phyloP scores from a whole-genome alignment of 2,888 invertebrate species.

The Sceliomorpha sp. region DNA sequence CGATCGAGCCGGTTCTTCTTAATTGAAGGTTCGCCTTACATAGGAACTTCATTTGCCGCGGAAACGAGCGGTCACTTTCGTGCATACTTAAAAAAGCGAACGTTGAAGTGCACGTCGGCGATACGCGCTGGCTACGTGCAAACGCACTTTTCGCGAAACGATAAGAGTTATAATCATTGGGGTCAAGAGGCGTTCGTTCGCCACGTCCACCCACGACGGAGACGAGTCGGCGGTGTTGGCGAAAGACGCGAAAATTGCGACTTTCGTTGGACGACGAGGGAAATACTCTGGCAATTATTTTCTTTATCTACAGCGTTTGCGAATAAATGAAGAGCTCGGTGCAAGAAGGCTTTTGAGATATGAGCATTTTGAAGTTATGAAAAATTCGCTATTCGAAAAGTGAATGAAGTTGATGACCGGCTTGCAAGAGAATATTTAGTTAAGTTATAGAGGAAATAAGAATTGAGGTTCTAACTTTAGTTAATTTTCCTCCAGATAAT shows the following conservation, averaged over 20 bases:
- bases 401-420: too few species aligned
- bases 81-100: constrained; percentile 29
- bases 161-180: constrained; percentile 73
- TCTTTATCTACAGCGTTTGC: constrained; percentile 32
- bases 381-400: too few species aligned
- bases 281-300: too few species aligned
- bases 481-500: too few species aligned
- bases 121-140: constrained; percentile 42
- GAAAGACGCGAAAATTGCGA: constrained; percentile 44
- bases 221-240: constrained; percentile 37
- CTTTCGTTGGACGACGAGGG: too few species aligned
- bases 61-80: constrained; percentile 32
- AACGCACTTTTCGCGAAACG: constrained; percentile 56
- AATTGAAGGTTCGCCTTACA: constrained; percentile 38
- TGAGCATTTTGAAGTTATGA: too few species aligned
- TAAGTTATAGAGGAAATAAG: too few species aligned
- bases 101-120: constrained; percentile 24
- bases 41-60: constrained; percentile 45
- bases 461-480: too few species aligned
- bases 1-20: constrained; percentile 11
- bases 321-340: too few species aligned
- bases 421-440: too few species aligned
- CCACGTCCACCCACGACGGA: constrained; percentile 51
- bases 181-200: constrained; percentile 61
- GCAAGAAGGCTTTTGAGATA: too few species aligned